A percentile compares a stretch with the other conserved stretches of the same genome.
Conservation (phyloP, 2,888 invertebrate species). For the Miltochrista miniata region DNA sequence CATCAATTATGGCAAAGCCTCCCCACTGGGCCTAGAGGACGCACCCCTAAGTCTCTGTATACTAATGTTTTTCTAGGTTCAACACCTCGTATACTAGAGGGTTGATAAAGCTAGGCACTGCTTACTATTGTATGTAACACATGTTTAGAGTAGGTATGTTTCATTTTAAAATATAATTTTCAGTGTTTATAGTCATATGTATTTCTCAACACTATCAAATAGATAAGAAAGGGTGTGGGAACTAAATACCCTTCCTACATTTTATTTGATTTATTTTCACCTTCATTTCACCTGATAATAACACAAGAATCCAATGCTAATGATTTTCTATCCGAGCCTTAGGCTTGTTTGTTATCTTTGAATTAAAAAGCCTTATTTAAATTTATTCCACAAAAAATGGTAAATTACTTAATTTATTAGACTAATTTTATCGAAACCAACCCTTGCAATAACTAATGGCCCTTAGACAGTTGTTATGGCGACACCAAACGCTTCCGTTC, state of each 20-base stretch:
- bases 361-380: neutral
- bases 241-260: too few relatives aligned
- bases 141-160: too few relatives aligned
- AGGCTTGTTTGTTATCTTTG: too few relatives aligned
- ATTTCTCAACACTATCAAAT: too few relatives aligned
- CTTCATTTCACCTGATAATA: too few relatives aligned
- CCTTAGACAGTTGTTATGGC: constrained; percentile 60
- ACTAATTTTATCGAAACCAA: constrained; percentile 41
- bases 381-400: neutral
- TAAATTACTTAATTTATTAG: constrained; percentile 35
- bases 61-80: constrained; percentile 13
- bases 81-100: constrained; percentile 9
- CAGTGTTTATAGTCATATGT: too few relatives aligned
- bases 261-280: too few relatives aligned
- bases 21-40: constrained; percentile 46
- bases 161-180: too few relatives aligned
- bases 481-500: constrained; percentile 68
- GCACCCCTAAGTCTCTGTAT: constrained; percentile 51
- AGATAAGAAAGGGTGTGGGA: too few relatives aligned
- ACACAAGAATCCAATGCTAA: too few relatives aligned
- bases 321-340: too few relatives aligned
- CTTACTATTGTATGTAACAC: neutral
- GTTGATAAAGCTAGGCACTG: neutral
- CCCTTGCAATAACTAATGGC: constrained; percentile 65
- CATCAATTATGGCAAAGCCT: constrained; percentile 80